Evolutionary conservation across 2,797 vertebrate genomes (phyloP).

Genomic region (Leptodactylus fallax): DNA sequence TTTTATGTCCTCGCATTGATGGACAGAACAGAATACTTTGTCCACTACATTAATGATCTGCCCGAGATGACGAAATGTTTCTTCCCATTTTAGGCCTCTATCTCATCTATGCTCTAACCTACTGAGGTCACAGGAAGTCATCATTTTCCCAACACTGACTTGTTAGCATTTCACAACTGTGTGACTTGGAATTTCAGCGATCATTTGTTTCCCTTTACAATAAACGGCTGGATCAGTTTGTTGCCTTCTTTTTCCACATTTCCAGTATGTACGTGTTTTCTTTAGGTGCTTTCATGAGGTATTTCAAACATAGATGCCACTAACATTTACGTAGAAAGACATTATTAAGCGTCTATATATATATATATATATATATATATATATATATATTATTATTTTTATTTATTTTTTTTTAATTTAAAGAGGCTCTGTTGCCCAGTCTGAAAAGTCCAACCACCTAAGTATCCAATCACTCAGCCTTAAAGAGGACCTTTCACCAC

Average conservation of each 20-base stretch:
- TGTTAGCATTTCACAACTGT: slow-evolving; percentile 32
- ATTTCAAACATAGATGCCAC: neutral
- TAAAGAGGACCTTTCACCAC: no score
- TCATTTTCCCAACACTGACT: slow-evolving; percentile 40
- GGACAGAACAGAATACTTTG: slow-evolving; percentile 1
- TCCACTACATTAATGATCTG: slow-evolving; percentile 27
- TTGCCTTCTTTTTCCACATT: neutral
- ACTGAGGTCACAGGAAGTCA: slow-evolving; percentile 54
- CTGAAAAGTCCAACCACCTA: no score
- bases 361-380: no score
- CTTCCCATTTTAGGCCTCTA: slow-evolving; percentile 40
- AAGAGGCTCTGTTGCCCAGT: no score
- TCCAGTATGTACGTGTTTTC: neutral
- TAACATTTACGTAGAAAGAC: no score
- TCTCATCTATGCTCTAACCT: slow-evolving; percentile 31
- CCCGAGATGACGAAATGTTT: slow-evolving; percentile 51
- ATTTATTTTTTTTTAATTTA: no score
- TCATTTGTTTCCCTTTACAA: neutral
- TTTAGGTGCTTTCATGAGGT: neutral
- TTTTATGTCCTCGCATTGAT: neutral
- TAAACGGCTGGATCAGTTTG: neutral
- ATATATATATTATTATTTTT: no score
- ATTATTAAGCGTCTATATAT: no score
- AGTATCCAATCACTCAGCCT: no score
- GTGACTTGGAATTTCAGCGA: neutral